Evolutionary conservation across 2,113 vertebrate genomes (phyloP).

Genomic region (Hippotragus niger): DNA sequence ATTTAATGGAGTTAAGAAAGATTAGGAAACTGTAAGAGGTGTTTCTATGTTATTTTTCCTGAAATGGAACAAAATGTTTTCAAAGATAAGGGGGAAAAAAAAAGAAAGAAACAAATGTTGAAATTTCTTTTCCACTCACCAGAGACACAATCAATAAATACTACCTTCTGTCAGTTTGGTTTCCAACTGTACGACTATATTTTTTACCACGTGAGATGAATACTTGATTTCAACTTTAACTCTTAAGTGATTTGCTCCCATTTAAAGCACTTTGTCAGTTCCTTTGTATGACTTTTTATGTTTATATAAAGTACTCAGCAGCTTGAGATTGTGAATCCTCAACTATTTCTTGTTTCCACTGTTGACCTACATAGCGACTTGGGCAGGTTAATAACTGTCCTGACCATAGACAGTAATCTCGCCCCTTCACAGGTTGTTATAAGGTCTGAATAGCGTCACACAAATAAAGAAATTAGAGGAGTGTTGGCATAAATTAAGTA

Average conservation of each 20-base stretch:
- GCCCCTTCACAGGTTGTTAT: neutral
- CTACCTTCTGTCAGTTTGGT: neutral
- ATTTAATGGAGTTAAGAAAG: neutral
- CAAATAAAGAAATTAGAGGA: neutral
- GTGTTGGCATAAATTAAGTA: neutral
- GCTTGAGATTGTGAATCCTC: neutral
- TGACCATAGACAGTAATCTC: neutral
- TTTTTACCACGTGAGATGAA: neutral
- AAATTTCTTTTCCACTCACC: neutral
- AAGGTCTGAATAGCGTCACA: neutral
- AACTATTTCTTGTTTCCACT: neutral
- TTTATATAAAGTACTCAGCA: neutral
- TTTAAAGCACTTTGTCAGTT: neutral
- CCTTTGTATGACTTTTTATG: neutral
- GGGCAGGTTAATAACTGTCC: neutral
- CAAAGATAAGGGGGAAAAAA: neutral
- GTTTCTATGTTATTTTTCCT: neutral
- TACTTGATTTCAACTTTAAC: neutral
- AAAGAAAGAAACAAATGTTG: neutral
- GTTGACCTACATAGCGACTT: neutral
- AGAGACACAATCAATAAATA: neutral
- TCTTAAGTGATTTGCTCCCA: neutral
- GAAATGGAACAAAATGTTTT: neutral
- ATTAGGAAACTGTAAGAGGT: neutral
- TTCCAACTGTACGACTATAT: neutral